Evolutionary conservation across 2,888 invertebrate species (phyloP).

Genomic region (Acleris laterana): DNA sequence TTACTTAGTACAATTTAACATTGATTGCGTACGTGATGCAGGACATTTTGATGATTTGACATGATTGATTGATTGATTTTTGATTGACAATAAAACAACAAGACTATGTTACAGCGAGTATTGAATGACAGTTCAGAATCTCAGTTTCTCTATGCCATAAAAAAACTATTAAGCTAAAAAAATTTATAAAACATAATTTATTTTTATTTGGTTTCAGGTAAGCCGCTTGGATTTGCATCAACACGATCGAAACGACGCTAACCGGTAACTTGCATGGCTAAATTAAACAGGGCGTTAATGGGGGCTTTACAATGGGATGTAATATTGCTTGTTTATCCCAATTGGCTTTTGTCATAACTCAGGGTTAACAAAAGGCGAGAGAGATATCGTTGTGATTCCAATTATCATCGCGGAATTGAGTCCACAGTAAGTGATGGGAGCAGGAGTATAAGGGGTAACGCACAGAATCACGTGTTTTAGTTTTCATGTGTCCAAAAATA

Average conservation of each 20-base stretch:
- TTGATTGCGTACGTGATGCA: too few species aligned
- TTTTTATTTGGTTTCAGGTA: not conserved
- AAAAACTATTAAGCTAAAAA: too few species aligned
- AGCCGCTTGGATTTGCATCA: not conserved
- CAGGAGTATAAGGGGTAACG: conserved; percentile 8
- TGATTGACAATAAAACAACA: too few species aligned
- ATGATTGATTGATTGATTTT: too few species aligned
- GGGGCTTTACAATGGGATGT: conserved; percentile 21
- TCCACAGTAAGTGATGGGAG: conserved; percentile 19
- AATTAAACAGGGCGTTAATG: conserved; percentile 31
- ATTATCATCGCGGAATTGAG: conserved; percentile 73
- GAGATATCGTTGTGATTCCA: conserved; percentile 69
- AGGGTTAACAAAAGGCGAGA: conserved; percentile 68
- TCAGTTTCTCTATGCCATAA: not conserved
- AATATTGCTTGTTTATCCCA: conserved; percentile 55
- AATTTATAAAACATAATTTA: too few species aligned
- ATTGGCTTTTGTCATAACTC: conserved; percentile 72
- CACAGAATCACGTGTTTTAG: not conserved
- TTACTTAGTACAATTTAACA: too few species aligned
- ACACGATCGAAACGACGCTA: not conserved
- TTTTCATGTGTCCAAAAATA: too few species aligned
- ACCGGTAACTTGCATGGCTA: conserved; percentile 17
- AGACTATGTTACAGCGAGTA: too few species aligned
- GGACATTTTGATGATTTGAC: too few species aligned
- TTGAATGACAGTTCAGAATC: too few species aligned